Base-by-base conservation (phyloP, 2,113 vertebrate species). In the Tympanuchus pallidicinctus region DNA sequence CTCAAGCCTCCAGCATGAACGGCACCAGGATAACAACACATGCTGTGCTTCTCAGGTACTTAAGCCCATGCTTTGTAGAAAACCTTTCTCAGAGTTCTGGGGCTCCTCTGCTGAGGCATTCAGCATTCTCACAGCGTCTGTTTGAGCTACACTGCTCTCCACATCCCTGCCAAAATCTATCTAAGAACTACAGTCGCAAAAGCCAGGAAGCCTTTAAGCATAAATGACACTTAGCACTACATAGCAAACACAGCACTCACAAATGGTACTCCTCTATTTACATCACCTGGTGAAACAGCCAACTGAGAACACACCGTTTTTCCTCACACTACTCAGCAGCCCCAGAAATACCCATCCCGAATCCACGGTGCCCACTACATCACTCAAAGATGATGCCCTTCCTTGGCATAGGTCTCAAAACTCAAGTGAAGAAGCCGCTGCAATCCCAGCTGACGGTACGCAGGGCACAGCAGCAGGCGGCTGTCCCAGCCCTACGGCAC, bases 361-460 rank as follows among this genome's bases (percentile, higher is more conserved):
- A 47, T 3, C 3, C 15, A 1, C n/a, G 7, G 21, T 36, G 42
- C 13, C 36, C 3, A 0, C 7, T 8, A 19, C 13, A 15, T 10
- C 4, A 34, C 17, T 38, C 13, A 27, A 32, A 13, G 11, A 8
- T 2, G 4, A 18, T 4, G 32, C 14, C 10, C 11, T 43, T 73
- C 45, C 32, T 6, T 19, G 32, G 50, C 48, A 57, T 3, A 22
- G 19, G 34, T 21, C 24, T 30, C 21, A 24, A 69, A 48, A 0
- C 10, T 21, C n/a, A 64, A 27, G 20, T 19, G 16, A 54, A 0
- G 25, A 66, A 59, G 79, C 38, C 24, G 2, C 40, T 5, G 16
- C 48, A 4, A 27, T 11, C 8, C 27, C 36, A 42, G 30, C 2
- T 0, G 1, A 0, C 20, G 76, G 24, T 18, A 1, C 3, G 6